Evolutionary conservation across 2,888 invertebrate genomes (phyloP).

Genomic region (Chymomyza amoena): DNA sequence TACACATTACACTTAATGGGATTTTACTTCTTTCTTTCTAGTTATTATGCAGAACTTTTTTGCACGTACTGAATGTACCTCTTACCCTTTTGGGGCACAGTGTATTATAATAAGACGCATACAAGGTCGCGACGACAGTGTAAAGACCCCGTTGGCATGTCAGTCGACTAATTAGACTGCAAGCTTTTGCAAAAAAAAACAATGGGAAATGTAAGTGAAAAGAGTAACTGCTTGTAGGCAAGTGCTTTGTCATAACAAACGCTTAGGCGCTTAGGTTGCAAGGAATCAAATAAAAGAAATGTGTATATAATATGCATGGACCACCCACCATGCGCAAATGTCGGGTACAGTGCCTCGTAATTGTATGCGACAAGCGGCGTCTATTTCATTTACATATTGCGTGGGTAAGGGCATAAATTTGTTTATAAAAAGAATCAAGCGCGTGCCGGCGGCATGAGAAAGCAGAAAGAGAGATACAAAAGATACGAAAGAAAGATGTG

Average conservation of each 20-base stretch:
- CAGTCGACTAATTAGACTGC: neutral
- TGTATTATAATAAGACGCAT: neutral
- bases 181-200: neutral
- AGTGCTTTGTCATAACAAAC: constrained; percentile 1
- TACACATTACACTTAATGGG: no score
- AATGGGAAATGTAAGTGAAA: neutral
- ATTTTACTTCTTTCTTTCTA: no score
- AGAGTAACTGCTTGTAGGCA: constrained; percentile 9
- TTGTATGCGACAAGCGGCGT: constrained; percentile 42
- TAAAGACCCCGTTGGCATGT: neutral
- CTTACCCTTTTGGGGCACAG: no score
- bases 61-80: no score
- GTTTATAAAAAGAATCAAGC: neutral
- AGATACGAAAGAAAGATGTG: neutral
- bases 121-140: constrained; percentile 7
- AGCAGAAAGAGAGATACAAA: constrained; percentile 2
- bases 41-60: no score
- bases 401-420: constrained; percentile 24
- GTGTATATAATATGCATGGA: neutral
- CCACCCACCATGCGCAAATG: neutral
- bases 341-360: constrained; percentile 25
- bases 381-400: constrained; percentile 33
- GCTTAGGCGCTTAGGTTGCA: constrained; percentile 9
- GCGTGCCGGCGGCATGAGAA: constrained; percentile 49
- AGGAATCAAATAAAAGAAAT: neutral